Percentiles rank a stretch among this genome's conserved stretches.
phyloP scores from a whole-genome alignment of 2,888 invertebrate genomes.

The Heteromyza rotundicornis region DNA sequence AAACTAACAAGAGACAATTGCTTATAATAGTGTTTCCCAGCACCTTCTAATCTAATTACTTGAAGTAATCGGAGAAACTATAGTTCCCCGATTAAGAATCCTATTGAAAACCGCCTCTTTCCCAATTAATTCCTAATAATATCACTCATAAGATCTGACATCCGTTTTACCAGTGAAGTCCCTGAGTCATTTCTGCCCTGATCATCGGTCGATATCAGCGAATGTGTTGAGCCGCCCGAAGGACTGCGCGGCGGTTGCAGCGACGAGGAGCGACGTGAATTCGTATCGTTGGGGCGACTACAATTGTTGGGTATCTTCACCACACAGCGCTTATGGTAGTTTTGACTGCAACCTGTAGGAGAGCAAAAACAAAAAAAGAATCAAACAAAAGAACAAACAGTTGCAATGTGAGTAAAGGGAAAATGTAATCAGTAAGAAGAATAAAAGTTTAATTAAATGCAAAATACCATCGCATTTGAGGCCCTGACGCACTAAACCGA shows the following conservation, averaged over 20 bases:
- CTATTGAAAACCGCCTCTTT: too few relatives aligned
- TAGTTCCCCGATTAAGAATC: too few relatives aligned
- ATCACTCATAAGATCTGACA: conserved; percentile 69
- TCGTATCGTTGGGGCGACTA: conserved; percentile 65
- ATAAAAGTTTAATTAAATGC: background rate
- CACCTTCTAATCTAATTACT: too few relatives aligned
- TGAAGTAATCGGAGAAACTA: too few relatives aligned
- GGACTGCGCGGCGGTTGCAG: conserved; percentile 69
- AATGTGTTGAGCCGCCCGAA: conserved; percentile 74
- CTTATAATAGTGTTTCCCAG: too few relatives aligned
- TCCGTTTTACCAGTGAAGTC: conserved; percentile 77
- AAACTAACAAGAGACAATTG: too few relatives aligned
- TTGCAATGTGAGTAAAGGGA: conserved; percentile 1
- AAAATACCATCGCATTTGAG: conserved; percentile 96
- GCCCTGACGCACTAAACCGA: conserved; percentile 97
- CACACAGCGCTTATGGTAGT: conserved; percentile 97
- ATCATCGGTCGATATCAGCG: conserved; percentile 67
- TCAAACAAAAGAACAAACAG: too few relatives aligned
- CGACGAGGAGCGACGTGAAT: conserved; percentile 61
- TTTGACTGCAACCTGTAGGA: conserved; percentile 91
- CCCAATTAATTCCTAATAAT: conserved; percentile 57
- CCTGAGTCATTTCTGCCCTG: conserved; percentile 63
- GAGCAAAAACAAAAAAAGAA: too few relatives aligned
- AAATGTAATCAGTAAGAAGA: too few relatives aligned
- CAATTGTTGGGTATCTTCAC: conserved; percentile 99